Evolutionary conservation across 2,113 vertebrate genomes (phyloP), one percentile per base, ranked within the genome.

Genomic region (Scartelaos histophorus): DNA sequence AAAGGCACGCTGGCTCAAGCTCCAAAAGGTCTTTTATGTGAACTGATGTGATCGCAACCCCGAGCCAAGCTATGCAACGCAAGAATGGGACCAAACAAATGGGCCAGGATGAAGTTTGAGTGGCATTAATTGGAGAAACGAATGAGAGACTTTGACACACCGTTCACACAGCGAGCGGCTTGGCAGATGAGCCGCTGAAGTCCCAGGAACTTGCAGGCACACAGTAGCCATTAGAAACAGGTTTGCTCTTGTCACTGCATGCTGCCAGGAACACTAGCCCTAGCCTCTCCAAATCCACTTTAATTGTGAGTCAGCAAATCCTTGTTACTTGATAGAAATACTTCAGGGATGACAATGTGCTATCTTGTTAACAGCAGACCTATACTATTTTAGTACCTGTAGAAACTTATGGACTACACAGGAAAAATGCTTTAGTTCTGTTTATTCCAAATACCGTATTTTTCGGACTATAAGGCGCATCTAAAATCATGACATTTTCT

Each of bases 41-140:
- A 78, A 82, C 65, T 82, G 82, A 88, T 87, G 76, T 84, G 82
- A 89, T 80, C 72, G 75, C 58, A 57, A 24, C 24, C 58, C 19
- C 16, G 64, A 61, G 58, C 47, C 24, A 76, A 58, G 60, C 34
- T 70, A 78, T 74, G 75, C 76, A 80, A 70, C 19, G 38, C 22
- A 43, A 70, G 64, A 77, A 76, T 62, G 75, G 60, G 47, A 78
- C 78, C 71, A 78, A 74, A 85, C 67, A 72, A 76, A 75, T 84
- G 77, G 66, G 71, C 72, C 78, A 45, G 56, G 66, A 68, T 66
- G 70, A 74, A 29, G 68, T 83, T 71, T 87, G 76, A 88, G 65
- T 88, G 80, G 81, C 82, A 81, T 83, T 88, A 88, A 89, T 89
- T 85, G 82, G 82, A 69, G 67, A 75, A 38, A 22, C 43, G 61